Percentiles rank a stretch among this genome's conserved stretches.
Evolutionary conservation across 2,113 vertebrate genomes (phyloP).

Genomic region (Odobenus rosmarus): DNA sequence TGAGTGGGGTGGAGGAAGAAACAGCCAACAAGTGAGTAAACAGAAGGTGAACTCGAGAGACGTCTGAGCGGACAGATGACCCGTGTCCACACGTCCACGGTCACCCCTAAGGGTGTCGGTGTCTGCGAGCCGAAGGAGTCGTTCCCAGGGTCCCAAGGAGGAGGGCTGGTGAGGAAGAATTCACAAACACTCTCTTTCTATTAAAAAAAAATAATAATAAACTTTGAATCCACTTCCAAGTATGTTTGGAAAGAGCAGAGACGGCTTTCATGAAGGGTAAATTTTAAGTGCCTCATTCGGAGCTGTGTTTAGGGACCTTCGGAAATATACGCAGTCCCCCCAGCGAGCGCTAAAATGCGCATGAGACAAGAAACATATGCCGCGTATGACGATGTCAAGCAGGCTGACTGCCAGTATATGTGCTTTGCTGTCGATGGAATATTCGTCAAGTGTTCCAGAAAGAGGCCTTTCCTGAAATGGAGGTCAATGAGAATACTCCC

Average conservation of each 20-base stretch:
- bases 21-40: not conserved
- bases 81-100: not conserved
- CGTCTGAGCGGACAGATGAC: not conserved
- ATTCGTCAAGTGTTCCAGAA: constrained; percentile 47
- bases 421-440: constrained; percentile 21
- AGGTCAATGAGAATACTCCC: constrained; percentile 55
- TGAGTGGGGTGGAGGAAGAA: not conserved
- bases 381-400: not conserved
- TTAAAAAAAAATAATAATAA: constrained; percentile 48
- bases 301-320: constrained; percentile 53
- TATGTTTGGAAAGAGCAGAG: constrained; percentile 63
- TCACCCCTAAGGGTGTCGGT: not conserved
- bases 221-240: constrained; percentile 65
- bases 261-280: constrained; percentile 47
- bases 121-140: not conserved
- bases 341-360: constrained; percentile 21
- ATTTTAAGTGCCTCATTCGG: not conserved
- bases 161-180: not conserved
- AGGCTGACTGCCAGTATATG: constrained; percentile 40
- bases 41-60: not conserved
- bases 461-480: constrained; percentile 56
- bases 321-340: constrained; percentile 34
- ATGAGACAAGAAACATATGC: constrained; percentile 76
- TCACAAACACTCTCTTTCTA: constrained; percentile 48
- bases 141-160: not conserved